phyloP scores from a whole-genome alignment of 2,797 vertebrate species.

The Phalanger gymnotis region DNA sequence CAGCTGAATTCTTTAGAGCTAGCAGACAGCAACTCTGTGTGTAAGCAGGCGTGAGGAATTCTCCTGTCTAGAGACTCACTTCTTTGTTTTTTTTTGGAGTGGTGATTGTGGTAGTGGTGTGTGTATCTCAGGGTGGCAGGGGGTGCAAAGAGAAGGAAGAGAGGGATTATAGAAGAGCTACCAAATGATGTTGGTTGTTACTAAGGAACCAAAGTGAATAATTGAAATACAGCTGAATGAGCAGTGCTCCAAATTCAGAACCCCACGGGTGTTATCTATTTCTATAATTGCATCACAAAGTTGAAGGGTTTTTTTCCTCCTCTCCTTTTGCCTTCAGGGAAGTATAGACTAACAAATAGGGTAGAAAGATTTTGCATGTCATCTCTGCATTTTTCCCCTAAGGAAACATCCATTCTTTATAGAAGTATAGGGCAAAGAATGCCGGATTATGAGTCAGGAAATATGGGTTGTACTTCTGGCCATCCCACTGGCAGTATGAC shows the following conservation, averaged over 20 bases:
- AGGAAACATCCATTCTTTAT: constrained; percentile 11
- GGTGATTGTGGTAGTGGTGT: neutral
- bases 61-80: neutral
- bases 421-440: neutral
- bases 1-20: neutral
- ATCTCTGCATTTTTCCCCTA: constrained; percentile 36
- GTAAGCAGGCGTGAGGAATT: neutral
- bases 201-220: constrained; percentile 6
- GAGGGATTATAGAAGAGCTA: constrained; percentile 13
- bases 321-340: constrained; percentile 7
- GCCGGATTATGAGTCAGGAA: neutral
- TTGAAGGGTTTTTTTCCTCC: constrained; percentile 5
- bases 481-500: neutral
- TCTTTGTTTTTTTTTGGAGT: neutral
- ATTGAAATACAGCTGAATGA: constrained; percentile 23
- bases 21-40: neutral
- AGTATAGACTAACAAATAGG: neutral
- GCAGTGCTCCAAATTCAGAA: constrained; percentile 48
- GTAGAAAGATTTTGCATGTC: constrained; percentile 33
- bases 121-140: neutral
- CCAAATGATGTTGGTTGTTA: neutral
- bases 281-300: constrained; percentile 42
- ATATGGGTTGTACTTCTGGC: neutral
- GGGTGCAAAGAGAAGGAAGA: neutral
- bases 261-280: constrained; percentile 31